Evolutionary conservation across 1,140 invertebrate genomes (phyloP).

Genomic region (Neodiprion pinetum): DNA sequence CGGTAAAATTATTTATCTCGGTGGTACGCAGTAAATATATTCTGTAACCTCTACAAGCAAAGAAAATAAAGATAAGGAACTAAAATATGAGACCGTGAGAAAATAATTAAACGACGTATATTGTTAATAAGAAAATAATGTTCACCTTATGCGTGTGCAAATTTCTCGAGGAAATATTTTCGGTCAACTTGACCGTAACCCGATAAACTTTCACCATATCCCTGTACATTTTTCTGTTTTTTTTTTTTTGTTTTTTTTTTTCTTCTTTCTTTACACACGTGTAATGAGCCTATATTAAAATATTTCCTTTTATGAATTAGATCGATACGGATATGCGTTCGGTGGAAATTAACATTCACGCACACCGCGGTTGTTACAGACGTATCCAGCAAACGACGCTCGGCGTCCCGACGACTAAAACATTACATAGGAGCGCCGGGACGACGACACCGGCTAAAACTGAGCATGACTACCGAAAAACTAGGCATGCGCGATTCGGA

Average conservation of each 20-base stretch:
- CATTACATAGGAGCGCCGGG: no score
- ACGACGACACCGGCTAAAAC: no score
- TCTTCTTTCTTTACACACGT: not conserved
- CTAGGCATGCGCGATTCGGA: no score
- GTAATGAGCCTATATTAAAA: no score
- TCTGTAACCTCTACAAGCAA: no score
- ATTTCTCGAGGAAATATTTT: not conserved
- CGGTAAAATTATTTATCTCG: no score
- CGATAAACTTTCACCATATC: conserved; percentile 21
- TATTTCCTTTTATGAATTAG: not conserved
- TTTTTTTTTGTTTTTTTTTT: not conserved
- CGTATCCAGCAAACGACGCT: conserved; percentile 27
- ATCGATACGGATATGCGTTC: not conserved
- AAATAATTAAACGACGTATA: no score
- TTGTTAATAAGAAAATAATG: not conserved
- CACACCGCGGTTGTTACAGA: not conserved
- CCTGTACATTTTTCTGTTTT: conserved; percentile 26
- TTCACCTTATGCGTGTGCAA: not conserved
- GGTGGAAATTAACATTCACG: not conserved
- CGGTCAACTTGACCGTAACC: not conserved
- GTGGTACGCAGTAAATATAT: no score
- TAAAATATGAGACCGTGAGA: no score
- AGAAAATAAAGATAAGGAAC: no score
- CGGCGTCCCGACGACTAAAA: conserved; percentile 33
- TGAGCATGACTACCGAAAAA: no score